Evolutionary conservation across 2,888 invertebrate species (phyloP).

Genomic region (Diarsia brunnea): DNA sequence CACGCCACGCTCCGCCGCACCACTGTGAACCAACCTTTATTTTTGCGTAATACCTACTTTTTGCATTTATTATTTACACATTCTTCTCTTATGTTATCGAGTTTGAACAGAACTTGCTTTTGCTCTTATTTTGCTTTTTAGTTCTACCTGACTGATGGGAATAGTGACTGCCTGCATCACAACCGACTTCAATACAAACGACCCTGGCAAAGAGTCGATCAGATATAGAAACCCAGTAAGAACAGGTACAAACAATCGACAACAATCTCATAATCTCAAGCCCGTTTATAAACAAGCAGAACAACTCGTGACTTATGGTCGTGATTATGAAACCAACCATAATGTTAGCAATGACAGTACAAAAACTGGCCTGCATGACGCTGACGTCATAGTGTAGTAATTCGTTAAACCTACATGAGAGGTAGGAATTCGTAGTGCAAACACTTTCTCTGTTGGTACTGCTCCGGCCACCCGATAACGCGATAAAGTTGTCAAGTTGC

Average conservation of each 20-base stretch:
- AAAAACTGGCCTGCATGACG: slow-evolving; percentile 35
- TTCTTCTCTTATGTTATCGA: slow-evolving; percentile 14
- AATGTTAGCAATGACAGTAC: slow-evolving; percentile 33
- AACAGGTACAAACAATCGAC: slow-evolving; percentile 20
- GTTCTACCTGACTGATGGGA: not conserved
- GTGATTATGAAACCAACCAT: slow-evolving; percentile 54
- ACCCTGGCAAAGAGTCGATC: slow-evolving; percentile 4
- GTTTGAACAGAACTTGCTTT: not conserved
- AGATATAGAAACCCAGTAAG: not conserved
- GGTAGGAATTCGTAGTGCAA: slow-evolving; percentile 78
- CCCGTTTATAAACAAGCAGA: slow-evolving; percentile 28
- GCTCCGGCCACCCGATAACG: slow-evolving; percentile 67
- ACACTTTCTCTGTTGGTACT: slow-evolving; percentile 77
- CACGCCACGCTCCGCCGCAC: slow-evolving; percentile 75
- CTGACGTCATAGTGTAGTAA: slow-evolving; percentile 73
- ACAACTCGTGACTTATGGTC: slow-evolving; percentile 50
- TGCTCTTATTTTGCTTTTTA: not conserved
- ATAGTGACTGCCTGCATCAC: slow-evolving; percentile 6
- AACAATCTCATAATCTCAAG: slow-evolving; percentile 24
- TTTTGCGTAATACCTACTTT: slow-evolving; percentile 79
- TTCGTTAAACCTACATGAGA: slow-evolving; percentile 71
- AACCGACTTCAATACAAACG: not conserved
- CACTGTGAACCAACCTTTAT: slow-evolving; percentile 84
- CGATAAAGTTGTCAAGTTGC: slow-evolving; percentile 65
- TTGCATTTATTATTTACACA: slow-evolving; percentile 23